Base-by-base conservation (phyloP, 2,888 invertebrate genomes). In the Drosophila peninsularis region DNA sequence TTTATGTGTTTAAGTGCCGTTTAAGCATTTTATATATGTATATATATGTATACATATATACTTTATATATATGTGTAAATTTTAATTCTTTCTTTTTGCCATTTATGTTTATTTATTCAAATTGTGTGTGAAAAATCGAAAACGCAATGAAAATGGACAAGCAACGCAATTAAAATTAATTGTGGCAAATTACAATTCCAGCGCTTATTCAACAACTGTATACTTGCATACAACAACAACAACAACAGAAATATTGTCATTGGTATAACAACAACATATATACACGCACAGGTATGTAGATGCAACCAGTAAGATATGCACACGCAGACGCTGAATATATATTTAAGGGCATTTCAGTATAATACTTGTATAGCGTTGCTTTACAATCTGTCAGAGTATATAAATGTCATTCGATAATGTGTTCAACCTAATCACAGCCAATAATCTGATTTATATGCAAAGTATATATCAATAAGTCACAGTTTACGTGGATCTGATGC, bases 161-260 rank as follows among this genome's bases (percentile, higher is more conserved):
- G 62, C 82, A 81, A 79, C 79, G 77, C 81, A 86, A 86, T 86
- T 86, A 83, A 87, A 87, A 83, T 84, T 87, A 86, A 86, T 85
- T 86, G 84, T 77, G 80, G 57, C 68, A 75, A 83, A 86, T 86
- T 86, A 82, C 84, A 61, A 79, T 57, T 77, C 62, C 64, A 44
- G 47, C 37, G 42, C 56, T 47, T 50, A 54, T 54, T 47, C 62
- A 75, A 63, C 62, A 63, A 36, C 47, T 52, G 60, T 17, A 58
- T 64, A 58, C 21, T 52, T 10, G 36, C 42, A 2, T n/a, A 47
- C 21, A 68, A 13, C 50, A 42, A 24, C 47, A 61, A 50, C 49
- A 70, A 66, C 53, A 67, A 45, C 41, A 57, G 27, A n/a, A 10
- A 44, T 19, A 50, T 58, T 36, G 21, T 49, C 44, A 34, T 17